Conservation (phyloP, 1,140 invertebrate genomes). For the Megalonaias nervosa region DNA sequence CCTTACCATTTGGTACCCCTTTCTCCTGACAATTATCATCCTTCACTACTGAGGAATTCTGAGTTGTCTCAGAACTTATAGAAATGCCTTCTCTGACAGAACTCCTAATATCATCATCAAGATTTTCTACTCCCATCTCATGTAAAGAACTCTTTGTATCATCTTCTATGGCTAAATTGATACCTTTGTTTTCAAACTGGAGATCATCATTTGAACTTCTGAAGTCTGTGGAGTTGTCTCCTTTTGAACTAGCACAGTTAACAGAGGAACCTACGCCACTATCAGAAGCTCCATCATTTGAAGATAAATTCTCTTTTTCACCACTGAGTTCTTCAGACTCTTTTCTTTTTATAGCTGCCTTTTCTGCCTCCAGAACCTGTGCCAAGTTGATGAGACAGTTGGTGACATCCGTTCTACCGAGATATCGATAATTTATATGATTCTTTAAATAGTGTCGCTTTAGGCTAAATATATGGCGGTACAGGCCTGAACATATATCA, state of each 20-base stretch:
- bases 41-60: neutral
- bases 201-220: neutral
- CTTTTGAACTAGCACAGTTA: neutral
- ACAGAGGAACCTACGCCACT: neutral
- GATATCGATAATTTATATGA: slow-evolving; percentile 74
- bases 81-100: no score
- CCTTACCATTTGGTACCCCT: neutral
- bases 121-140: no score
- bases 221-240: neutral
- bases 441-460: slow-evolving; percentile 75
- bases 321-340: neutral
- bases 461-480: slow-evolving; percentile 74
- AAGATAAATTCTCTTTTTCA: neutral
- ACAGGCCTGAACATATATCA: slow-evolving; percentile 74
- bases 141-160: no score
- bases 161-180: no score
- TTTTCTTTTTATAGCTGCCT: slow-evolving; percentile 27
- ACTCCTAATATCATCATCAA: no score
- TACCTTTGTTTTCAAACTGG: no score
- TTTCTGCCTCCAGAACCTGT: slow-evolving; percentile 27
- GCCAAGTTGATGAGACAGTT: slow-evolving; percentile 54
- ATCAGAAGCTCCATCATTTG: slow-evolving; percentile 4
- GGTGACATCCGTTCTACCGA: slow-evolving; percentile 67
- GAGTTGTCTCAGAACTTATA: no score
- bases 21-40: neutral